phyloP scores from a whole-genome alignment of 2,113 vertebrate genomes.

The Lasiurus cinereus region DNA sequence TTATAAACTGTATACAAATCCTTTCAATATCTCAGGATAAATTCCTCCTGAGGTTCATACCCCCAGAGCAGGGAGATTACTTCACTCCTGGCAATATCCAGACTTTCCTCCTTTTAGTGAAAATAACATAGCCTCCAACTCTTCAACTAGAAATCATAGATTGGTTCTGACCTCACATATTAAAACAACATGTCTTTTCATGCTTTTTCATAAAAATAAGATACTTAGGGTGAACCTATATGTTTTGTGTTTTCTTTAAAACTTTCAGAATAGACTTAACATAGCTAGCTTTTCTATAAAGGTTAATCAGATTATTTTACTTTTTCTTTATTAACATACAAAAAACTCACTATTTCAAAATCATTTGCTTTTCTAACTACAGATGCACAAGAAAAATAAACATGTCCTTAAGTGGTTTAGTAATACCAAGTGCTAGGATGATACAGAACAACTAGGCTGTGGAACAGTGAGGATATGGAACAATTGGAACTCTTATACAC shows the following conservation, averaged over 20 bases:
- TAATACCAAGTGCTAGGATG: neutral
- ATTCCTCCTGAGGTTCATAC: neutral
- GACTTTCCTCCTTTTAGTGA: neutral
- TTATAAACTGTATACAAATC: neutral
- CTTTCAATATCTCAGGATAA: neutral
- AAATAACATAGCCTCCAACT: neutral
- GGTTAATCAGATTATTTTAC: neutral
- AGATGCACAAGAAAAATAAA: slow-evolving; percentile 26
- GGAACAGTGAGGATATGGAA: neutral
- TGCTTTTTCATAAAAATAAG: neutral
- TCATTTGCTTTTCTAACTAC: slow-evolving; percentile 29
- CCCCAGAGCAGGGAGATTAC: neutral
- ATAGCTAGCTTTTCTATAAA: neutral
- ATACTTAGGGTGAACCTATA: neutral
- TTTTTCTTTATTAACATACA: neutral
- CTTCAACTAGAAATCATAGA: neutral
- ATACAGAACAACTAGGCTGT: neutral
- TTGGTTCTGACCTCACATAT: neutral
- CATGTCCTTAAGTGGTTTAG: neutral
- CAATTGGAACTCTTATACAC: neutral
- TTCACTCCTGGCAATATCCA: neutral
- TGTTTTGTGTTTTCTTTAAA: neutral
- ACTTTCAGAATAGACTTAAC: neutral
- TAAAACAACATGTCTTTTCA: neutral
- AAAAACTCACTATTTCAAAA: slow-evolving; percentile 28